These are phyloP conservation scores for Lepus townsendii DNA, from an alignment of 2,797 vertebrate species.

Conservation along the genomic window DNA sequence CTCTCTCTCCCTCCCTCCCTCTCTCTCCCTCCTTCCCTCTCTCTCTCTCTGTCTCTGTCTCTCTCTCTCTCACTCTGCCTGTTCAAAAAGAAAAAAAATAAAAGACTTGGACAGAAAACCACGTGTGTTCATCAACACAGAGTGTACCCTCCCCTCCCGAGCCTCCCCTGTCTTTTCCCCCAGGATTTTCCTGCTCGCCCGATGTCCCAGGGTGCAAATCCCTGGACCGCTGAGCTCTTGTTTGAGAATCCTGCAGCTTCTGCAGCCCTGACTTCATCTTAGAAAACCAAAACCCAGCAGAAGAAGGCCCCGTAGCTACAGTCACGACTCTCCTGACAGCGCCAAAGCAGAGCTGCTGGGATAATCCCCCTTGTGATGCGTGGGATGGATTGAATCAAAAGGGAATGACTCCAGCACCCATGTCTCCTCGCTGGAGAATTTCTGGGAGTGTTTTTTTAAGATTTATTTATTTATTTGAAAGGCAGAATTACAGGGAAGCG, in stretches of 20 bases:
- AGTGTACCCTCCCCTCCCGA: not conserved
- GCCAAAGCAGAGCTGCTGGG: not conserved
- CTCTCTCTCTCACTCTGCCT: no score
- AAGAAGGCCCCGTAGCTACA: not conserved
- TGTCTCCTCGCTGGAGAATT: not conserved
- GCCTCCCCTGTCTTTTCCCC: not conserved
- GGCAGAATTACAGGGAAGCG: no score
- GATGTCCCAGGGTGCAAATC: conserved; percentile 4
- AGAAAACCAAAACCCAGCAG: not conserved
- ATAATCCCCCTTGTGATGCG: not conserved
- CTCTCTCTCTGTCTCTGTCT: no score
- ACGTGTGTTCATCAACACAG: not conserved
- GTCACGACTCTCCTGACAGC: not conserved
- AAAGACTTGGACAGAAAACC: not conserved
- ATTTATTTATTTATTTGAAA: no score
- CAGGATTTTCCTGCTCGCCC: not conserved
- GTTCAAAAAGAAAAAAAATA: no score
- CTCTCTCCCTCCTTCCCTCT: rapidly evolving
- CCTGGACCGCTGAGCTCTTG: not conserved
- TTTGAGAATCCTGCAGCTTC: conserved; percentile 14
- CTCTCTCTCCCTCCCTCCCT: no score
- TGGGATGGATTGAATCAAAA: not conserved
- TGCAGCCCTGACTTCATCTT: not conserved
- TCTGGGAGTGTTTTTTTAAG: not conserved
- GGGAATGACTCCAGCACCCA: not conserved